Conservation (phyloP, 2,888 invertebrate genomes). For the Koerneria pararmatus region DNA sequence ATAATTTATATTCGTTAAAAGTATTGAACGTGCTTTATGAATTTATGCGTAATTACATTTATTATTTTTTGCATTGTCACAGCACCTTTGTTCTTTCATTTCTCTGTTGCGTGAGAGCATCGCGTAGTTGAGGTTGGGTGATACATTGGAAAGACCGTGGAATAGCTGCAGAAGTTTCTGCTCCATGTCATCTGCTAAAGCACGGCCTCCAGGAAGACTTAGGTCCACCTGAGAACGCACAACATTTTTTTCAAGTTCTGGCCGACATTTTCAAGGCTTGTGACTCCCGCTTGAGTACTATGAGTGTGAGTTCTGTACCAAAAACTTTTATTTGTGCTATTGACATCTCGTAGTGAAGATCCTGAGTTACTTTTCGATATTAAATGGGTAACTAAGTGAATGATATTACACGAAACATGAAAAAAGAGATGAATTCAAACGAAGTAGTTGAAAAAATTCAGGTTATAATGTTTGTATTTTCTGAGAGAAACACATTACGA, state of each 20-base stretch:
- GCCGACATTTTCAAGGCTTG: no score
- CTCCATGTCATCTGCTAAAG: conserved; percentile 44
- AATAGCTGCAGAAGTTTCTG: conserved; percentile 42
- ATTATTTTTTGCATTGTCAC: not conserved
- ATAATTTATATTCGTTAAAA: no score
- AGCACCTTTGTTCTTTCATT: conserved; percentile 49
- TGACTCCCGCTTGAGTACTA: no score
- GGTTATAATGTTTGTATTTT: no score
- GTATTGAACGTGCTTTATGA: not conserved
- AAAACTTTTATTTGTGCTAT: not conserved
- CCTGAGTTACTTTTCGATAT: not conserved
- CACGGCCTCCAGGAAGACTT: conserved; percentile 35
- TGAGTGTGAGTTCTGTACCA: not conserved
- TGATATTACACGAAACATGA: no score
- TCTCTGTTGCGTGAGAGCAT: conserved; percentile 47
- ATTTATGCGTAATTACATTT: not conserved
- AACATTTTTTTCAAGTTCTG: no score
- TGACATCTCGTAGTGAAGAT: not conserved
- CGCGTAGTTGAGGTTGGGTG: conserved; percentile 41
- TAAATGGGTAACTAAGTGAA: not conserved
- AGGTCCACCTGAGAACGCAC: conserved; percentile 35
- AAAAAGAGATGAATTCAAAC: no score
- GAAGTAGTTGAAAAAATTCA: no score
- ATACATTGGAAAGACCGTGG: conserved; percentile 35
- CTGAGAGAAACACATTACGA: no score